phyloP scores from a whole-genome alignment of 2,888 invertebrate genomes.

The Chloroclysta siterata region DNA sequence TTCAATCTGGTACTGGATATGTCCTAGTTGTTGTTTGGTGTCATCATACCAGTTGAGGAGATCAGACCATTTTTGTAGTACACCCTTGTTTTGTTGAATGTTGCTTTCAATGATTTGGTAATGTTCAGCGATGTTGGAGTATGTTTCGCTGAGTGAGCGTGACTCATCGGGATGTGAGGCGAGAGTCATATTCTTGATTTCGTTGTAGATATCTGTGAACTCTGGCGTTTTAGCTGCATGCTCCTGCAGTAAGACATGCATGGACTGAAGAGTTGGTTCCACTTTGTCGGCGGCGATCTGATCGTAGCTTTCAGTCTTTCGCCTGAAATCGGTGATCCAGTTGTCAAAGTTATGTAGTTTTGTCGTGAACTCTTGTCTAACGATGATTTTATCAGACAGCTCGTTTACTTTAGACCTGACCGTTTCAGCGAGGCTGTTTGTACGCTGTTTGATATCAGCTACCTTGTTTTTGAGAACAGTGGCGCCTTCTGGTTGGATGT shows the following conservation, averaged over 20 bases:
- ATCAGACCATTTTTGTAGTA: constrained; percentile 93
- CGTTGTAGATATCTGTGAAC: constrained; percentile 91
- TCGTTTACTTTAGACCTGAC: constrained; percentile 91
- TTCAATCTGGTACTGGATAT: constrained; percentile 92
- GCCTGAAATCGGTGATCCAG: constrained; percentile 91
- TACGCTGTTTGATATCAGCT: constrained; percentile 89
- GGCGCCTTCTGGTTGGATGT: constrained; percentile 91
- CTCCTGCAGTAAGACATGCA: constrained; percentile 93
- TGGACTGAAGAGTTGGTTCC: constrained; percentile 90
- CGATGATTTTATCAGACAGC: constrained; percentile 91
- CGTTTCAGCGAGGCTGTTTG: constrained; percentile 90
- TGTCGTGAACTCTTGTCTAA: constrained; percentile 93
- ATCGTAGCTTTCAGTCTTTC: constrained; percentile 90
- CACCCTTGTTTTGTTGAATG: constrained; percentile 89
- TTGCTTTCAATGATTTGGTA: constrained; percentile 91
- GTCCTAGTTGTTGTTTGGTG: constrained; percentile 90
- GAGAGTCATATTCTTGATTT: constrained; percentile 91
- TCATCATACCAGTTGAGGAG: constrained; percentile 93
- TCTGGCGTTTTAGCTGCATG: constrained; percentile 92
- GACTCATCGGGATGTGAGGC: constrained; percentile 90
- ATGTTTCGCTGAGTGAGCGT: constrained; percentile 89
- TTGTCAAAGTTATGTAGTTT: constrained; percentile 91
- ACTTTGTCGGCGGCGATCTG: constrained; percentile 93
- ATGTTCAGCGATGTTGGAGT: constrained; percentile 89
- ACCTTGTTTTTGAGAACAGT: constrained; percentile 89